Conservation (phyloP, 2,113 vertebrate genomes). For the Apeltes quadracus region DNA sequence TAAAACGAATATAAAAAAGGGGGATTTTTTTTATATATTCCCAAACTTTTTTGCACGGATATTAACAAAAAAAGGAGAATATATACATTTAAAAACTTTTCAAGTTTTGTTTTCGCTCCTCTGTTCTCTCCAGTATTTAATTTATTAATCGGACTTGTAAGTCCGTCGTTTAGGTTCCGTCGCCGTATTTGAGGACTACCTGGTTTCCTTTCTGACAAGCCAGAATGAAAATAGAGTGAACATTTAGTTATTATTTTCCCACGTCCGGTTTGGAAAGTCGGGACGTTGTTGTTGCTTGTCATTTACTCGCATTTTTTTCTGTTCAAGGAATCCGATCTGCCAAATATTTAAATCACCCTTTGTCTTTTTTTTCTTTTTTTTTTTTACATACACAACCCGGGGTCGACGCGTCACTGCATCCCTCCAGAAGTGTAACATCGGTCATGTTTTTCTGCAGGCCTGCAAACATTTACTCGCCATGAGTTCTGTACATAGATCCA, state of each 20-base stretch:
- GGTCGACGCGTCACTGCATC: slow-evolving; percentile 27
- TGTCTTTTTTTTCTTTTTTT: background rate
- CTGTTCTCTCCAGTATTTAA: slow-evolving; percentile 61
- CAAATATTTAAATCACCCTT: slow-evolving; percentile 63
- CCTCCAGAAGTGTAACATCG: slow-evolving; percentile 16
- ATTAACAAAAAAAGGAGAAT: slow-evolving; percentile 68
- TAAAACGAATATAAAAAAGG: slow-evolving; percentile 20
- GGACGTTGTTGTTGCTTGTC: slow-evolving; percentile 65
- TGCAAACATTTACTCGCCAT: slow-evolving; percentile 47
- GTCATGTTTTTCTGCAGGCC: background rate
- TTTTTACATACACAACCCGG: slow-evolving; percentile 28
- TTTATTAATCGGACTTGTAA: slow-evolving; percentile 80
- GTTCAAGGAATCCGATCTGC: slow-evolving; percentile 61
- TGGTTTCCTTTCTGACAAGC: slow-evolving; percentile 36
- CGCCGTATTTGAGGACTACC: slow-evolving; percentile 60
- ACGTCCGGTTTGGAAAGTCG: slow-evolving; percentile 50
- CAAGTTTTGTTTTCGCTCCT: slow-evolving; percentile 47
- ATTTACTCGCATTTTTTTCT: slow-evolving; percentile 58
- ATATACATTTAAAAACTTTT: slow-evolving; percentile 59
- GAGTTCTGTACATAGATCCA: slow-evolving; percentile 83
- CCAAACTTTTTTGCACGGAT: slow-evolving; percentile 82
- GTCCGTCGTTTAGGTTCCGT: slow-evolving; percentile 52
- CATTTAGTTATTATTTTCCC: slow-evolving; percentile 27
- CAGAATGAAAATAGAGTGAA: slow-evolving; percentile 67
- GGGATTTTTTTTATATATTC: slow-evolving; percentile 51